These are phyloP conservation scores for Galerucella nymphaeae DNA, from an alignment of 2,888 invertebrate species.

Conservation along the genomic window DNA sequence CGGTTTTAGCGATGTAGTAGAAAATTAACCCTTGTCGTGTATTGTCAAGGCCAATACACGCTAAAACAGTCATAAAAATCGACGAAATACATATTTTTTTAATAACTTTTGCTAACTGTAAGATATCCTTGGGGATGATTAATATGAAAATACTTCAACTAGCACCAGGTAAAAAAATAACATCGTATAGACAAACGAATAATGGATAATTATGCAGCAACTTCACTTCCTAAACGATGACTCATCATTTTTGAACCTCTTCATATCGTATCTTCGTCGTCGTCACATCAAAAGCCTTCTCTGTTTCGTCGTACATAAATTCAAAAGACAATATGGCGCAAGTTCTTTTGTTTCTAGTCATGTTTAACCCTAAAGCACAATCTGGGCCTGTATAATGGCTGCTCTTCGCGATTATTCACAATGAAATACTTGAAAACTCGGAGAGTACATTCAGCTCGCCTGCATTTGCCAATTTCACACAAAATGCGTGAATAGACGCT, in stretches of 20 bases:
- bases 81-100: no score
- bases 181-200: not conserved
- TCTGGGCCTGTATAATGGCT: conserved; percentile 46
- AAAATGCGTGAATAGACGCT: conserved; percentile 57
- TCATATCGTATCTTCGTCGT: conserved; percentile 32
- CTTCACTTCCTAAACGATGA: conserved; percentile 30
- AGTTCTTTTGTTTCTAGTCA: conserved; percentile 56
- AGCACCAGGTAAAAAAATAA: not conserved
- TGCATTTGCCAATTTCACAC: conserved; percentile 54
- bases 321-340: conserved; percentile 55
- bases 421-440: conserved; percentile 45
- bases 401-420: conserved; percentile 42
- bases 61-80: no score
- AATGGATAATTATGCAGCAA: conserved; percentile 10
- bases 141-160: not conserved
- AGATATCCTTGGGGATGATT: not conserved
- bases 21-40: no score
- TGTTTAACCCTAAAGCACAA: conserved; percentile 59
- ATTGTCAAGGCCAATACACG: no score
- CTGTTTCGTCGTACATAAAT: conserved; percentile 38
- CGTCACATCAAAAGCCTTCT: conserved; percentile 36
- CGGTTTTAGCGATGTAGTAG: no score
- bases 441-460: conserved; percentile 34
- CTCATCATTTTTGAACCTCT: conserved; percentile 28
- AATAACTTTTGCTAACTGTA: no score